Evolutionary conservation across 2,113 vertebrate species (phyloP), one percentile per base, ranked within the genome.

Genomic region (Sphyrna mokarran): DNA sequence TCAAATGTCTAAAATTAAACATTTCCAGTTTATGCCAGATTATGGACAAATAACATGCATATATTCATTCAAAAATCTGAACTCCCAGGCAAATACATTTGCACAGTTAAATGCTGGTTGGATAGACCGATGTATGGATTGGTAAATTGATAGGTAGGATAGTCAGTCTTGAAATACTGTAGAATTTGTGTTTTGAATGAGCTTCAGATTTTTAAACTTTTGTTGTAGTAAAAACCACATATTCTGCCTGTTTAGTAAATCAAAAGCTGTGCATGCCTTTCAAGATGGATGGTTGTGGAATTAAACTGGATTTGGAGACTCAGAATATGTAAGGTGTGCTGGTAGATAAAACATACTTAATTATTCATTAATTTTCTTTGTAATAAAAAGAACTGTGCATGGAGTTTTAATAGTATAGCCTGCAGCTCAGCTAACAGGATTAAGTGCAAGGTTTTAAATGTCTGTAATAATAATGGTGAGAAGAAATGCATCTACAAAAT

Each of bases 301-400:
- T 48, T 72, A 14, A 23, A 95, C 13, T 48, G 26, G 68, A 95
- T 20, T 72, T 95, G 37, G 48, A 95, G 69, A 2, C 20, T 95
- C 20, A 72, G 23, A 72, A 72, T 40, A 95, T 48, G 23, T 54
- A 72, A 72, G 26, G 22, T 72, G 23, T 54, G 22, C 22, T 76
- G 69, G 37, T 14, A 23, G 94, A 70, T 72, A 70, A 95, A 48
- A 6, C 89, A 23, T 48, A 48, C 9, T 43, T 95, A 54, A 72
- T 95, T 95, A 76, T 72, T 76, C 69, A 48, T 95, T 72, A 54
- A 70, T 95, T 95, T 95, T 72, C 40, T 95, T 95, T 5, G 8
- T 43, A 26, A 72, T 54, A 54, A 72, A 72, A 54, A 95, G 94
- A 72, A 48, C 43, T 48, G 37, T 43, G 93, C 37, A 95, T 69